Percentiles rank a stretch among this genome's conserved stretches.
Evolutionary conservation across 2,888 invertebrate genomes (phyloP).

Genomic region (Scaptomyza flava): DNA sequence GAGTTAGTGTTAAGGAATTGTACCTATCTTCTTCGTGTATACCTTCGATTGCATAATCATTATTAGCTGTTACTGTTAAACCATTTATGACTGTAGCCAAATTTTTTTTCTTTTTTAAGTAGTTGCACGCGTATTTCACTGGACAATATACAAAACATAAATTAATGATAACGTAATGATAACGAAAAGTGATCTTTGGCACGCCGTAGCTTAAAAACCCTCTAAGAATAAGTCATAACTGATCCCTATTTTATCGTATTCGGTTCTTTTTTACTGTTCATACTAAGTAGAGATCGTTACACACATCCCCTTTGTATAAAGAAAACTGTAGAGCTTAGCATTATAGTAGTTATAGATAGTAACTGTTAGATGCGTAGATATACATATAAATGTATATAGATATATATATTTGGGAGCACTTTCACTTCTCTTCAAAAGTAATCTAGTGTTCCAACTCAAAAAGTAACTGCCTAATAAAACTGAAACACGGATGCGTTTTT

Average conservation of each 20-base stretch:
- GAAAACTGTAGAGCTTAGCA: slow-evolving; percentile 74
- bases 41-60: slow-evolving; percentile 68
- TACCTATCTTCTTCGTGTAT: slow-evolving; percentile 64
- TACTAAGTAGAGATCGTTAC: slow-evolving; percentile 62
- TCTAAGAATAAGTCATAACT: slow-evolving; percentile 10
- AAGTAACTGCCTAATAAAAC: slow-evolving; percentile 37
- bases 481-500: slow-evolving; percentile 16
- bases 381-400: slow-evolving; percentile 28
- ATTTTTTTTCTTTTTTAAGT: slow-evolving; percentile 55
- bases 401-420: slow-evolving; percentile 34
- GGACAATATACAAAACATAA: slow-evolving; percentile 61
- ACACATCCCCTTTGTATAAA: slow-evolving; percentile 66
- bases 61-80: slow-evolving; percentile 56
- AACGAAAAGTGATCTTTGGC: slow-evolving; percentile 35
- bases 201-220: slow-evolving; percentile 34
- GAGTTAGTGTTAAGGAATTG: slow-evolving; percentile 55
- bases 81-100: slow-evolving; percentile 46
- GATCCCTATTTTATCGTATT: slow-evolving; percentile 53
- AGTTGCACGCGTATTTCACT: slow-evolving; percentile 69
- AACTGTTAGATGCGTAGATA: slow-evolving; percentile 46
- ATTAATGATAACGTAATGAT: slow-evolving; percentile 6
- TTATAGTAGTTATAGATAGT: slow-evolving; percentile 44
- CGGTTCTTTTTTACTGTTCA: slow-evolving; percentile 59
- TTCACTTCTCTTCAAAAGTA: slow-evolving; percentile 30
- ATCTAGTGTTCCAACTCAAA: slow-evolving; percentile 42